Conservation (phyloP, 2,888 invertebrate species). For the Brassicogethes aeneus region DNA sequence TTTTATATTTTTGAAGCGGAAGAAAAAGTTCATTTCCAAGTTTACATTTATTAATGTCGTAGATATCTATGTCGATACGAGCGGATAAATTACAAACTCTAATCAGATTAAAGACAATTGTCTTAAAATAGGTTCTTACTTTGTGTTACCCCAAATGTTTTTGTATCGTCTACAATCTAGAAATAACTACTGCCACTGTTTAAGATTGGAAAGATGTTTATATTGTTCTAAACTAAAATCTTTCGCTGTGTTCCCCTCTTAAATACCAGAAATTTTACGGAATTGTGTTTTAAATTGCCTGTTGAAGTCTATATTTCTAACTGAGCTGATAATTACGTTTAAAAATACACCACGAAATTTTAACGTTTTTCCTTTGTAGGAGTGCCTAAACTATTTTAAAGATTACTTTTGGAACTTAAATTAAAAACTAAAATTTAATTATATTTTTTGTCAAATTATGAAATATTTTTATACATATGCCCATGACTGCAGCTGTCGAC, state of each 20-base stretch:
- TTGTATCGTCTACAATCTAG: conserved; percentile 29
- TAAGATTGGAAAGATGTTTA: conserved; percentile 23
- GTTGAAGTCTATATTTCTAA: neutral
- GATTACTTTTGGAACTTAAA: too few species aligned
- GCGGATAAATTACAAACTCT: conserved; percentile 24
- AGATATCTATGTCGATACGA: conserved; percentile 28
- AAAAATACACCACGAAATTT: neutral
- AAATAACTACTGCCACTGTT: conserved; percentile 27
- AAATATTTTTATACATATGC: too few species aligned
- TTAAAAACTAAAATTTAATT: too few species aligned
- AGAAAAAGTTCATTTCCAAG: too few species aligned
- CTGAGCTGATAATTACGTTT: conserved; percentile 1
- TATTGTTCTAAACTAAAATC: conserved; percentile 18
- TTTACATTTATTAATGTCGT: too few species aligned
- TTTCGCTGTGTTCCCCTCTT: conserved; percentile 15
- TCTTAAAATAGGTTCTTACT: conserved; percentile 7
- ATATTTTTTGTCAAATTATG: too few species aligned
- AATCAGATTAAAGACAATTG: conserved; percentile 13
- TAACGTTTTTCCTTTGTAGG: neutral
- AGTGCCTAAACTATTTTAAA: neutral
- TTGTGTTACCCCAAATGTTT: conserved; percentile 19
- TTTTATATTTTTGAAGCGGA: too few species aligned
- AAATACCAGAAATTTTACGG: conserved; percentile 14
- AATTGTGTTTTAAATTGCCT: conserved; percentile 14
- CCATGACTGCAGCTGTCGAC: too few species aligned